phyloP scores from a whole-genome alignment of 2,888 invertebrate genomes.

The Ennomos erosarius region DNA sequence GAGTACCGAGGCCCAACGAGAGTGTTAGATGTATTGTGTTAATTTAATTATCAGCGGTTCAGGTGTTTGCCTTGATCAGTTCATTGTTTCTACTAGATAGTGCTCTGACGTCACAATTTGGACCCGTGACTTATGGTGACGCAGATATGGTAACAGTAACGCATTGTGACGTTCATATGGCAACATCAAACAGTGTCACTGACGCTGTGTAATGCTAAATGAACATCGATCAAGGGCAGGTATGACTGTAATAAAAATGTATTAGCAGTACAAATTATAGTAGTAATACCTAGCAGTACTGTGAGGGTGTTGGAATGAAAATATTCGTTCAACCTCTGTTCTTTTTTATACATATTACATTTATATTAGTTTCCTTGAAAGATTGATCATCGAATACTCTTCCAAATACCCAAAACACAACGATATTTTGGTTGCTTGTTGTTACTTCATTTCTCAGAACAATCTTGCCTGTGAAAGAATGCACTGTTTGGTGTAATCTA shows the following conservation, averaged over 20 bases:
- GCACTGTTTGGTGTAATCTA: conserved; percentile 44
- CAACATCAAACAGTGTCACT: background rate
- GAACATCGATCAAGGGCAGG: background rate
- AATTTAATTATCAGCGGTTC: conserved; percentile 35
- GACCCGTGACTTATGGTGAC: conserved; percentile 23
- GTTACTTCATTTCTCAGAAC: conserved; percentile 22
- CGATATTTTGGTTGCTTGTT: background rate
- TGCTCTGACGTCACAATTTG: conserved; percentile 23
- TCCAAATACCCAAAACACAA: background rate
- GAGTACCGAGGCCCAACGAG: conserved; percentile 22
- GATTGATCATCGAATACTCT: too few relatives aligned
- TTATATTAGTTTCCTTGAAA: too few relatives aligned
- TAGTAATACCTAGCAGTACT: too few relatives aligned
- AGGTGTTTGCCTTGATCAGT: conserved; percentile 33
- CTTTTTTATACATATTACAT: too few relatives aligned
- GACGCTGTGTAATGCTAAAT: conserved; percentile 4
- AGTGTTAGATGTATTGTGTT: conserved; percentile 27
- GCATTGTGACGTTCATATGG: conserved; percentile 15
- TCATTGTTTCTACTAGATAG: conserved; percentile 36
- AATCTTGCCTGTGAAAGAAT: conserved; percentile 19
- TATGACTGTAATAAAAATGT: too few relatives aligned
- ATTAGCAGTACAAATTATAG: too few relatives aligned
- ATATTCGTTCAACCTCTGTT: too few relatives aligned
- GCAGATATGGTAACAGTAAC: background rate
- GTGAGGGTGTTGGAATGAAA: too few relatives aligned